Percentiles rank a stretch among this genome's conserved stretches.
These are phyloP conservation scores for Acropternis orthonyx DNA, from an alignment of 2,797 vertebrate genomes.

Conservation along the genomic window DNA sequence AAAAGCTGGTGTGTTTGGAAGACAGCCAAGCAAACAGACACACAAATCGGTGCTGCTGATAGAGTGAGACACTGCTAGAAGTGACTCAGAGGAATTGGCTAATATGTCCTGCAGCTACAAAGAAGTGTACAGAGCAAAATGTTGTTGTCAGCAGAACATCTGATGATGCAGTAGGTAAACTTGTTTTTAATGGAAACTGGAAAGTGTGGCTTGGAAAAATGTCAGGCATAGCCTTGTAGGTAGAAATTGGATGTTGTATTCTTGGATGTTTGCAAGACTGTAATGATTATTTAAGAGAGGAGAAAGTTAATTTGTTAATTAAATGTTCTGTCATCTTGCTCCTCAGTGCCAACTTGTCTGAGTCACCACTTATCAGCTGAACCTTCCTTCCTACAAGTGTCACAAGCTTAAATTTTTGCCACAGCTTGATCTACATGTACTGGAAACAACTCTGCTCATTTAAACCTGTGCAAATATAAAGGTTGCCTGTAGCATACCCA, in stretches of 20 bases:
- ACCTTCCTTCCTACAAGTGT: not conserved
- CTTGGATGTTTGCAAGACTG: not conserved
- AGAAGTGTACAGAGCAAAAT: slow-evolving; percentile 11
- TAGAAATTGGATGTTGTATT: not conserved
- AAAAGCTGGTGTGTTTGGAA: slow-evolving; percentile 11
- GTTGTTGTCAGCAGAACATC: slow-evolving; percentile 31
- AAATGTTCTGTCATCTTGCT: slow-evolving; percentile 33
- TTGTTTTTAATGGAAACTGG: slow-evolving; percentile 30
- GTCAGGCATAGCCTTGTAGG: not conserved
- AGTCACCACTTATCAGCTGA: slow-evolving; percentile 39
- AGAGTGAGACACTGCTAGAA: not conserved
- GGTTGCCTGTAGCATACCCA: not conserved
- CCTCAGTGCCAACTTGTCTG: slow-evolving; percentile 32
- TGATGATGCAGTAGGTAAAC: slow-evolving; percentile 20
- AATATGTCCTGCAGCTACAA: not conserved
- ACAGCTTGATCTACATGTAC: not conserved
- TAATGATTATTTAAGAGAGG: slow-evolving; percentile 46
- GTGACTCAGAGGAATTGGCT: slow-evolving; percentile 47
- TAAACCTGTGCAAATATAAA: not conserved
- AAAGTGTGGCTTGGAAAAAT: slow-evolving; percentile 24
- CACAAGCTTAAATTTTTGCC: not conserved
- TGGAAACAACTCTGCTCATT: not conserved
- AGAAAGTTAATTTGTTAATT: slow-evolving; percentile 57
- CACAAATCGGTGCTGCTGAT: not conserved
- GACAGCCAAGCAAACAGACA: slow-evolving; percentile 4